Base-by-base conservation (phyloP, 2,888 invertebrate species). In the Chydorus sphaericus region DNA sequence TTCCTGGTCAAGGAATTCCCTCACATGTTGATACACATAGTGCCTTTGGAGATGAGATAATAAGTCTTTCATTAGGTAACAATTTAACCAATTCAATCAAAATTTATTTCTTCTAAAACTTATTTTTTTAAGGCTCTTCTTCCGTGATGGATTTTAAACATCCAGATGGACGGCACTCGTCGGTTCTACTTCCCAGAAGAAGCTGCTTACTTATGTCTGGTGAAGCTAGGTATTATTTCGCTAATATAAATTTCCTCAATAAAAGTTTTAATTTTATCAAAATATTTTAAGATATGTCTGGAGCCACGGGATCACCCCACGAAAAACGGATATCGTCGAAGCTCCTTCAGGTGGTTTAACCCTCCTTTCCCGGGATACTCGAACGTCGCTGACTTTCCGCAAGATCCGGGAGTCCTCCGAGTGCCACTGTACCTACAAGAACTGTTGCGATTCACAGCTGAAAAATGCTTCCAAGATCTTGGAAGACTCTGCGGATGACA, bases 1-100 rank as follows among this genome's bases (percentile, higher is more conserved):
- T 74, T 58, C 83, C 88, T 48, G 91, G 92, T 14, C 89, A 91
- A 75, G 90, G 92, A 37, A 97, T 98, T 67, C 96, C 97, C 31
- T 79, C 85, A 0, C 97, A 98, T 70, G 81, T 93, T 20, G 97
- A 98, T 68, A 93, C 90, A 0, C 93, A 94, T 67, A 91, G 91
- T 69, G 85, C 91, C 0, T 98, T 97, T 71, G 83, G 86, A 61
- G 83, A 84, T 65, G 85, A 84, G 2, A 85, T 97, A 60, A 67
- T 94, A 28, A 90, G 92, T 0, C 68, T 97, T 0, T 94, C 93
- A 3, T 73, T 94, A 16, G 82, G 83, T 4, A n/a, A n/a, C n/a
- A n/a, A n/a, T n/a, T n/a, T n/a, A n/a, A n/a, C n/a, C n/a, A n/a
- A n/a, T n/a, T n/a, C n/a, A n/a, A n/a, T n/a, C n/a, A n/a, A n/a